A percentile compares a stretch with the other conserved stretches of the same genome.
These are phyloP conservation scores for Ostrea edulis DNA, from an alignment of 1,140 invertebrate genomes.

Conservation along the genomic window DNA sequence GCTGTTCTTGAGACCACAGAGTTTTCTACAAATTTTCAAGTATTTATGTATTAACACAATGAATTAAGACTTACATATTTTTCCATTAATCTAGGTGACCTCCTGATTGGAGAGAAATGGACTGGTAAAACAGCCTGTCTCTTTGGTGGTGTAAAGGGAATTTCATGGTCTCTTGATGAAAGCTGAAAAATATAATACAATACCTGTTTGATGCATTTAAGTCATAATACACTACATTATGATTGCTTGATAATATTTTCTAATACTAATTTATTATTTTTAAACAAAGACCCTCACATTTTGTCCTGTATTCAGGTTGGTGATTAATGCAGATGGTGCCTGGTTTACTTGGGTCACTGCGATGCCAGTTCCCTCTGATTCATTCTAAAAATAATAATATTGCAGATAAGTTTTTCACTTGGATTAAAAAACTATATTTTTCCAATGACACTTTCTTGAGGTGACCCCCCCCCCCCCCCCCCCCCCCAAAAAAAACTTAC, in stretches of 20 bases:
- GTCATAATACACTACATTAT: neutral
- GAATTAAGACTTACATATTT: neutral
- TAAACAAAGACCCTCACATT: neutral
- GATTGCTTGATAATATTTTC: neutral
- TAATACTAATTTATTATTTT: neutral
- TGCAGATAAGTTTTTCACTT: neutral
- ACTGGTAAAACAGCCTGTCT: neutral
- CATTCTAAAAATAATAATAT: neutral
- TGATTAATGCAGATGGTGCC: too few species aligned
- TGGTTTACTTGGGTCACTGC: too few species aligned
- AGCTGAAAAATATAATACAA: neutral
- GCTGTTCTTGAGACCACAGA: too few species aligned
- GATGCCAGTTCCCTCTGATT: neutral
- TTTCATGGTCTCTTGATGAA: neutral
- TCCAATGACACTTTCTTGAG: neutral
- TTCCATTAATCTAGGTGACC: neutral
- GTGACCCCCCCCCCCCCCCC: too few species aligned
- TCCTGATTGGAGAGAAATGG: neutral
- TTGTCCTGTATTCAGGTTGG: neutral
- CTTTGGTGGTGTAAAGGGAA: neutral
- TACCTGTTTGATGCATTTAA: neutral
- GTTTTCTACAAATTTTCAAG: neutral
- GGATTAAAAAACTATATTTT: neutral
- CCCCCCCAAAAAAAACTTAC: neutral
- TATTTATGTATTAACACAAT: neutral